Conservation (phyloP, 2,797 vertebrate genomes). For the Ciconia nigra region DNA sequence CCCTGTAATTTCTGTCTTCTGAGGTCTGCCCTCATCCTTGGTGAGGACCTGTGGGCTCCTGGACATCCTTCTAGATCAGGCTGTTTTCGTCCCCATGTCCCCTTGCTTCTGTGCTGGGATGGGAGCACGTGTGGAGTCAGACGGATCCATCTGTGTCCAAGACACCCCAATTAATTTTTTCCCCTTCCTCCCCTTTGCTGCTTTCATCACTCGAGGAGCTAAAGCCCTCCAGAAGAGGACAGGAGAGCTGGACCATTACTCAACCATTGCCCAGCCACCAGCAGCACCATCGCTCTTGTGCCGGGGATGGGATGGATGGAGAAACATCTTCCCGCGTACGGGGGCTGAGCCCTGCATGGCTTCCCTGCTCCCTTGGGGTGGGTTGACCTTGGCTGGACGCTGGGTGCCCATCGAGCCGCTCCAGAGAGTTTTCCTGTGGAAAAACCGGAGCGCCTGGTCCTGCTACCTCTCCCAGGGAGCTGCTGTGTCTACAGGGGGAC, state of each 20-base stretch:
- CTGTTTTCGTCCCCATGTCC: neutral
- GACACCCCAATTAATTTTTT: neutral
- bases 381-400: neutral
- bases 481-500: neutral
- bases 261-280: neutral
- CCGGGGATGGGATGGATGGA: neutral
- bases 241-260: neutral
- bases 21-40: constrained; percentile 10
- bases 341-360: neutral
- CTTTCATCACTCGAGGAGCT: neutral
- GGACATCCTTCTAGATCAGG: neutral
- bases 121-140: neutral
- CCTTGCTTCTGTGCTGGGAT: neutral
- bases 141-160: neutral
- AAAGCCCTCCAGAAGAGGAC: neutral
- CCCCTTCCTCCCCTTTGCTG: neutral
- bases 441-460: neutral
- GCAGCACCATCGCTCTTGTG: neutral
- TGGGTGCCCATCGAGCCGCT: neutral
- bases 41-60: neutral
- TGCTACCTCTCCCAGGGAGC: neutral
- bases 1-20: neutral
- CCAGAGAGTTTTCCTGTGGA: neutral
- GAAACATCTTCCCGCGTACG: neutral
- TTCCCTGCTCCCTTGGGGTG: neutral